Evolutionary conservation across 2,888 invertebrate genomes (phyloP).

Genomic region (Teleiodes luculella): DNA sequence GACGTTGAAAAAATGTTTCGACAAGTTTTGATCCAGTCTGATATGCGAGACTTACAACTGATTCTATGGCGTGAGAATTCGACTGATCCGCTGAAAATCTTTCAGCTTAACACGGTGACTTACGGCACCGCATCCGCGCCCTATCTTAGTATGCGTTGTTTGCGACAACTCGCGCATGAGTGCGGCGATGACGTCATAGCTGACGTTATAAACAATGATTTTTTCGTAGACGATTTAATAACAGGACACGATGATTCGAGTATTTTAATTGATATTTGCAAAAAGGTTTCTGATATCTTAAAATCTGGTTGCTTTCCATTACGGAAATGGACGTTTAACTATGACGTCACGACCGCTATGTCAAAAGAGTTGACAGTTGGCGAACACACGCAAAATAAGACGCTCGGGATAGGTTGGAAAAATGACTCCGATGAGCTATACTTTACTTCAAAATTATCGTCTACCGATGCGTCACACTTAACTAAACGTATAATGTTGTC

Average conservation of each 20-base stretch:
- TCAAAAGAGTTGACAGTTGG: not conserved
- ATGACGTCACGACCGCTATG: no score
- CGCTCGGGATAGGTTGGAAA: not conserved
- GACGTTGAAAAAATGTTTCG: no score
- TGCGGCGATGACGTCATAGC: no score
- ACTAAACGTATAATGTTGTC: slow-evolving; percentile 16
- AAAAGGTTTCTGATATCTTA: not conserved
- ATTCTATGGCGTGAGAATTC: no score
- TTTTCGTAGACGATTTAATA: slow-evolving; percentile 4
- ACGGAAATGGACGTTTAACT: no score
- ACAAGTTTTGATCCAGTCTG: no score
- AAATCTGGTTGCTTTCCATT: not conserved
- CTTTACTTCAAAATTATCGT: not conserved
- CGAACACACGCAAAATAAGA: slow-evolving; percentile 8
- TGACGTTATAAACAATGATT: not conserved
- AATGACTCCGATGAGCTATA: no score
- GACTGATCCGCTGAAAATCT: no score
- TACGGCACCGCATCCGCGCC: not conserved
- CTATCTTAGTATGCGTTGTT: no score
- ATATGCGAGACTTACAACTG: no score
- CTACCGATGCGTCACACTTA: not conserved
- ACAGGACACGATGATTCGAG: no score
- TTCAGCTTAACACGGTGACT: not conserved
- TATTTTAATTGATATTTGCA: no score
- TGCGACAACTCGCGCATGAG: not conserved